These are phyloP conservation scores for Yponomeuta malinellus DNA, from an alignment of 2,888 invertebrate species.

Conservation along the genomic window DNA sequence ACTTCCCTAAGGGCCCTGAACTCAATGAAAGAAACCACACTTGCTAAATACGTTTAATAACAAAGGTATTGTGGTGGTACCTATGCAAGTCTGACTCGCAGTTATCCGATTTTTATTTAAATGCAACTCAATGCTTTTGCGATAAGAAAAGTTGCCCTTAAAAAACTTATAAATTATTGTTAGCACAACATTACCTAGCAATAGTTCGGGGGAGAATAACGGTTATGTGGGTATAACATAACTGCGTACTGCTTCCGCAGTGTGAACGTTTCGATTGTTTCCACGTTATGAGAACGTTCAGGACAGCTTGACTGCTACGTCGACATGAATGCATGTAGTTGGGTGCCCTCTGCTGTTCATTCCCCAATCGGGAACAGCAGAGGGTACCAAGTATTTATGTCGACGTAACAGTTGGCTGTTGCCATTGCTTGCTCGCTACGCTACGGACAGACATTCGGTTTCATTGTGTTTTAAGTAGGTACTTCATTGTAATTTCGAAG, in stretches of 20 bases:
- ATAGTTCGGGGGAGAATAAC: not conserved
- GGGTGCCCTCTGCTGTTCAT: too few species aligned
- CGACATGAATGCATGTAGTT: too few species aligned
- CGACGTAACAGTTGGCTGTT: conserved; percentile 26
- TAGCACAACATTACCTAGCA: not conserved
- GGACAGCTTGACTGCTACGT: conserved; percentile 44
- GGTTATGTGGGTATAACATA: conserved; percentile 22
- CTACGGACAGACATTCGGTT: not conserved
- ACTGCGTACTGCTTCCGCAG: conserved; percentile 28
- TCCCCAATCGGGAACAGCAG: conserved; percentile 35
- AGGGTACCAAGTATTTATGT: conserved; percentile 46
- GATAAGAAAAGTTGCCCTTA: too few species aligned
- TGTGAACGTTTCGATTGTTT: conserved; percentile 53
- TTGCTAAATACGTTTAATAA: too few species aligned
- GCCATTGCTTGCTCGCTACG: not conserved
- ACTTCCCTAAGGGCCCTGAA: too few species aligned
- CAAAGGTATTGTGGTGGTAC: too few species aligned
- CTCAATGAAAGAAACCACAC: too few species aligned
- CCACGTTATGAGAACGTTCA: conserved; percentile 32
- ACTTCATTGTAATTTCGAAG: not conserved
- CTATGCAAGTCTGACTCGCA: too few species aligned
- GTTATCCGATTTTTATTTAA: too few species aligned
- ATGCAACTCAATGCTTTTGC: too few species aligned
- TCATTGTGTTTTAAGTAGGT: conserved; percentile 7
- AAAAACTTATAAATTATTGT: too few species aligned